phyloP scores from a whole-genome alignment of 1,140 invertebrate genomes.

The Drosophila saltans region DNA sequence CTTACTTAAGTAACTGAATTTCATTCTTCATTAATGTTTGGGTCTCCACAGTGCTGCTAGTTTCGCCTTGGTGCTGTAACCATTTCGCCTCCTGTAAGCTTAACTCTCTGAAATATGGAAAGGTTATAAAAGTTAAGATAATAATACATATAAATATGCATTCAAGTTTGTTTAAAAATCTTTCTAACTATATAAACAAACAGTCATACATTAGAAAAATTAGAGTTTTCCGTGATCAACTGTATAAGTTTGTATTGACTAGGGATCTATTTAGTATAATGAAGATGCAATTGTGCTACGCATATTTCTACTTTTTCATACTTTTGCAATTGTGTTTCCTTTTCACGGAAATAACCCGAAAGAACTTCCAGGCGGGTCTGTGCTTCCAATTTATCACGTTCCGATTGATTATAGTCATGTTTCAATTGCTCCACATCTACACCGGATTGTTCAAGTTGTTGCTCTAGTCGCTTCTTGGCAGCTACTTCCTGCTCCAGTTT shows the following conservation, averaged over 20 bases:
- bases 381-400: constrained; percentile 91
- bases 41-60: constrained; percentile 90
- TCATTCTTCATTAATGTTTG: constrained; percentile 90
- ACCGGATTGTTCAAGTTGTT: constrained; percentile 62
- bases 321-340: constrained; percentile 93
- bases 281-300: too few species aligned
- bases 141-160: too few species aligned
- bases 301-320: constrained; percentile 66
- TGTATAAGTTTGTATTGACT: too few species aligned
- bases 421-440: constrained; percentile 84
- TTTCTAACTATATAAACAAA: too few species aligned
- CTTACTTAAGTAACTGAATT: constrained; percentile 91
- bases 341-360: constrained; percentile 94
- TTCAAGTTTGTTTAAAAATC: too few species aligned
- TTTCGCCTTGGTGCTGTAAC: constrained; percentile 92
- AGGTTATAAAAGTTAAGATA: background rate
- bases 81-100: constrained; percentile 92
- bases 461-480: constrained; percentile 56
- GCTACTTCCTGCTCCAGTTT: constrained; percentile 83
- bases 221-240: too few species aligned
- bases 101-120: constrained; percentile 86
- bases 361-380: constrained; percentile 92
- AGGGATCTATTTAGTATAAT: constrained; percentile 33
- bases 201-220: too few species aligned
- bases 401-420: constrained; percentile 88